Evolutionary conservation across 1,140 invertebrate genomes (phyloP).

Genomic region (Arion vulgaris): DNA sequence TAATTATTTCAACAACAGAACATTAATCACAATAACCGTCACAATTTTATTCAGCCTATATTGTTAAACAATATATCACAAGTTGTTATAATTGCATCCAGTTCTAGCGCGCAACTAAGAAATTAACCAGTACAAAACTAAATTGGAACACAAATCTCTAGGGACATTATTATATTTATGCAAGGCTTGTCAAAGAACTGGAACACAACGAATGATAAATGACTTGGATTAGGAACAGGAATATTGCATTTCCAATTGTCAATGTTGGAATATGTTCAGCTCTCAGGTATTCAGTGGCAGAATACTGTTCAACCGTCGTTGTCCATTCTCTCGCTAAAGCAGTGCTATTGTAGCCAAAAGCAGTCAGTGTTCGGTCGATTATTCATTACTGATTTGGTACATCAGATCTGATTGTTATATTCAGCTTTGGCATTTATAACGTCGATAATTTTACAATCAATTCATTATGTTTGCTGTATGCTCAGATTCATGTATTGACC

Average conservation of each 20-base stretch:
- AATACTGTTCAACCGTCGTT: neutral
- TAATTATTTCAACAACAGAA: neutral
- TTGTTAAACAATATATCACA: neutral
- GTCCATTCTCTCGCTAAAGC: neutral
- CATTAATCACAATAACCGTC: neutral
- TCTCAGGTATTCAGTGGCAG: neutral
- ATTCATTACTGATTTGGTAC: neutral
- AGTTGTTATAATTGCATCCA: neutral
- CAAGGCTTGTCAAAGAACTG: neutral
- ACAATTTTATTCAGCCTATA: neutral
- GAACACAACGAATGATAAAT: neutral
- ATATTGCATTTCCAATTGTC: conserved; percentile 9
- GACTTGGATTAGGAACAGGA: neutral
- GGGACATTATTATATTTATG: neutral
- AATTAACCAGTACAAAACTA: neutral
- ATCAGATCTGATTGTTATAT: neutral
- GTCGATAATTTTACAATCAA: too few species aligned
- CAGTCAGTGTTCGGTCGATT: neutral
- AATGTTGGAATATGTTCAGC: neutral
- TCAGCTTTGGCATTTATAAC: too few species aligned
- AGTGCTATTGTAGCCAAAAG: neutral
- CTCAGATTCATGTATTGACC: too few species aligned
- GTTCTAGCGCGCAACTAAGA: neutral
- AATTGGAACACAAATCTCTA: neutral
- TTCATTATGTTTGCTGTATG: too few species aligned